Conservation (phyloP, 2,888 invertebrate genomes). For the Anoplius nigerrimus region DNA sequence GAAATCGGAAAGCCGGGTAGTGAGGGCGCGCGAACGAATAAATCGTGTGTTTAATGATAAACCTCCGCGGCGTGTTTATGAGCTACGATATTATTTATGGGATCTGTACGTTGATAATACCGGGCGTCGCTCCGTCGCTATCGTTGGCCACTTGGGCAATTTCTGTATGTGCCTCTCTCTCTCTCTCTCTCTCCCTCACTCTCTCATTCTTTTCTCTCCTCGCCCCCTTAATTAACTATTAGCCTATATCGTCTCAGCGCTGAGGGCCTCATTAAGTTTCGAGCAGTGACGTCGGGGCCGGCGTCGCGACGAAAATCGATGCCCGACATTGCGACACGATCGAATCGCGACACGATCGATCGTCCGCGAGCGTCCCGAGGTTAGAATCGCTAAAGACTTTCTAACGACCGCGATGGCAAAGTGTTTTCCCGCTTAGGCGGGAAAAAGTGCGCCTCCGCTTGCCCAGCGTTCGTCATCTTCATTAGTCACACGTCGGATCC, state of each 20-base stretch:
- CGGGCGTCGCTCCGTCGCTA: slow-evolving; percentile 24
- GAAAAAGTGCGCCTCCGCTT: background rate
- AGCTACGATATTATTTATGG: slow-evolving; percentile 38
- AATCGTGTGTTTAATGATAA: slow-evolving; percentile 37
- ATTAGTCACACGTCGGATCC: background rate
- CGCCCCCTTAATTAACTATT: slow-evolving; percentile 14
- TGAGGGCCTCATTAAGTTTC: no score
- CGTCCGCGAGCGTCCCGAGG: background rate
- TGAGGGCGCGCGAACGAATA: slow-evolving; percentile 23
- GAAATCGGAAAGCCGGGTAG: slow-evolving; percentile 14
- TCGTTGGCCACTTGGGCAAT: slow-evolving; percentile 36
- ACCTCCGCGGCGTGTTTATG: slow-evolving; percentile 32
- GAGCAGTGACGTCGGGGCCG: no score
- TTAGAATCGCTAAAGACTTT: background rate
- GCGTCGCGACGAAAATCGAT: background rate
- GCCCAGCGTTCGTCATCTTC: background rate
- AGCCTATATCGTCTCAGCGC: slow-evolving; percentile 1
- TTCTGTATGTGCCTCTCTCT: no score
- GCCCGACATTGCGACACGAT: background rate
- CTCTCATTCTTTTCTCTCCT: no score
- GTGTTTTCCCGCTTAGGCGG: background rate
- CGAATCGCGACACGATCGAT: background rate
- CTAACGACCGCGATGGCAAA: background rate
- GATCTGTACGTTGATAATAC: slow-evolving; percentile 34
- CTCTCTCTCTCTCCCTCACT: no score